These are phyloP conservation scores for Drosophila quadrilineata DNA, from an alignment of 1,140 invertebrate species.

Conservation along the genomic window DNA sequence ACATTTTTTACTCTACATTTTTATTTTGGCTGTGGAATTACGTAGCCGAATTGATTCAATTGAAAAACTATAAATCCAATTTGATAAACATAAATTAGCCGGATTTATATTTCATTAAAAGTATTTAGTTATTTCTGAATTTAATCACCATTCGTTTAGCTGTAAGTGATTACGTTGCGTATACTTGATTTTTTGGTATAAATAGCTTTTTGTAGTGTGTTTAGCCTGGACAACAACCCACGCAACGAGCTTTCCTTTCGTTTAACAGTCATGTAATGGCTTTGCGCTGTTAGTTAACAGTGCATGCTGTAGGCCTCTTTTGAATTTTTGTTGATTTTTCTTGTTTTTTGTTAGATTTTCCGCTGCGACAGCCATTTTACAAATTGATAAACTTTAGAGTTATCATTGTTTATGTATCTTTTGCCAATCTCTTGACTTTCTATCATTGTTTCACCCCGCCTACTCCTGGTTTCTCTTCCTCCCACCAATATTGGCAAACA, in stretches of 20 bases:
- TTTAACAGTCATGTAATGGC: slow-evolving; percentile 9
- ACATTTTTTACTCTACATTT: background rate
- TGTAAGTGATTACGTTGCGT: too few relatives aligned
- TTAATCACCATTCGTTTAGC: too few relatives aligned
- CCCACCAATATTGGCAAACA: slow-evolving; percentile 55
- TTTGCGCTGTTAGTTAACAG: slow-evolving; percentile 8
- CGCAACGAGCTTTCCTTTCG: slow-evolving; percentile 10
- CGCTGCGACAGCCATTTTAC: slow-evolving; percentile 55
- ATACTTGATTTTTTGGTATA: too few relatives aligned
- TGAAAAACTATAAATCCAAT: slow-evolving; percentile 6
- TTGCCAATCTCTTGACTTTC: slow-evolving; percentile 47
- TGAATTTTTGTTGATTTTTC: background rate
- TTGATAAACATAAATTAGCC: background rate
- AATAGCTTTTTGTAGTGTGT: slow-evolving; percentile 7
- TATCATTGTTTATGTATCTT: slow-evolving; percentile 78
- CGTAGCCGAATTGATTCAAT: slow-evolving; percentile 15
- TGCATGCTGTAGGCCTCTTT: background rate
- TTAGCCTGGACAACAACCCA: slow-evolving; percentile 21
- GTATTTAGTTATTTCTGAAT: too few relatives aligned
- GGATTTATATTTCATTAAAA: background rate
- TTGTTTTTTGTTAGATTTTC: background rate
- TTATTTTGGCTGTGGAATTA: slow-evolving; percentile 8
- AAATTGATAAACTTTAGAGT: slow-evolving; percentile 77
- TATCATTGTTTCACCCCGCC: slow-evolving; percentile 40
- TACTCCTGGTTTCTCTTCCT: background rate